phyloP scores from a whole-genome alignment of 2,888 invertebrate genomes.

The Dione vanillae region DNA sequence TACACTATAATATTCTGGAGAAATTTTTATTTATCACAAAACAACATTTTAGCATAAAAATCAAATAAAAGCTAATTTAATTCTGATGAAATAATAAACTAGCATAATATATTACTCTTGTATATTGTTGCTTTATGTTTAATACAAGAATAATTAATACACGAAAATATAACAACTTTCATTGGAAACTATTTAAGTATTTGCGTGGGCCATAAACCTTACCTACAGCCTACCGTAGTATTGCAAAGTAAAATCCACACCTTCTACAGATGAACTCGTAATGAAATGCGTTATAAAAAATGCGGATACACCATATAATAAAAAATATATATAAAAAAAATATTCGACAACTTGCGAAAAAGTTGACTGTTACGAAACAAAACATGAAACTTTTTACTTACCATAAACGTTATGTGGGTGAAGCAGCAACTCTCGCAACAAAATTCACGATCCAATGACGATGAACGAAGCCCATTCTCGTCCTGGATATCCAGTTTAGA shows the following conservation, averaged over 20 bases:
- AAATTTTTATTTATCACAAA: no score
- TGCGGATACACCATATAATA: conserved; percentile 36
- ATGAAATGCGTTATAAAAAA: conserved; percentile 39
- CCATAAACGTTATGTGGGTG: conserved; percentile 82
- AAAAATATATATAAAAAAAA: conserved; percentile 40
- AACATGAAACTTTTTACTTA: conserved; percentile 78
- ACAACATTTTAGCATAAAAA: no score
- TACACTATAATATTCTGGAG: no score
- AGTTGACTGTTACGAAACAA: conserved; percentile 74
- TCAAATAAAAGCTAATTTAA: no score
- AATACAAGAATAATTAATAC: not conserved
- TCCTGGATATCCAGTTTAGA: conserved; percentile 72
- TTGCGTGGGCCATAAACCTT: conserved; percentile 36
- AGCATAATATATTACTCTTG: no score
- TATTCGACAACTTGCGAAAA: conserved; percentile 49
- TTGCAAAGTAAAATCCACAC: conserved; percentile 39
- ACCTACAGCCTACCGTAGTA: conserved; percentile 27
- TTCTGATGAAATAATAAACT: no score
- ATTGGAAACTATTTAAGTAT: conserved; percentile 21
- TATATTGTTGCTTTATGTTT: no score
- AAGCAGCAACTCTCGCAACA: conserved; percentile 61
- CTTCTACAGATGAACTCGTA: conserved; percentile 16
- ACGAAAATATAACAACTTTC: conserved; percentile 4
- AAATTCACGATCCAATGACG: conserved; percentile 67
- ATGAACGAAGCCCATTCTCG: conserved; percentile 73